phyloP scores from a whole-genome alignment of 2,888 invertebrate genomes.

The Atethmia centrago region DNA sequence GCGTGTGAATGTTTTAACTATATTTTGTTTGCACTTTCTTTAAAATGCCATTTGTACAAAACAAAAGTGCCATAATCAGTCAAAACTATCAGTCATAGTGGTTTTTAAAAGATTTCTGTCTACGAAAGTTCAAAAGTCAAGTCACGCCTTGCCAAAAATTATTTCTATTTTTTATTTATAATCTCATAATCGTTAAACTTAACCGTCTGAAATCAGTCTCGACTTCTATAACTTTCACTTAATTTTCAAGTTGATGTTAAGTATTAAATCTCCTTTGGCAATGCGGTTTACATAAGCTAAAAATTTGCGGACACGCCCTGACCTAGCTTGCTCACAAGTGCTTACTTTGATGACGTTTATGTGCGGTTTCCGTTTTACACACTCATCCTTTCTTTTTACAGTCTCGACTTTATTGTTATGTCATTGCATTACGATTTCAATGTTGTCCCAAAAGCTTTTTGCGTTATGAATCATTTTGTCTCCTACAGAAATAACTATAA shows the following conservation, averaged over 20 bases:
- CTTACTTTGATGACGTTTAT: conserved; percentile 17
- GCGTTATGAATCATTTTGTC: not conserved
- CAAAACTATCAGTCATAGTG: not conserved
- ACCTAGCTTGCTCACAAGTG: conserved; percentile 14
- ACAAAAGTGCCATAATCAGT: no score
- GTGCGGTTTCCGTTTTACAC: conserved; percentile 5
- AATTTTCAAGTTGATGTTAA: conserved; percentile 47
- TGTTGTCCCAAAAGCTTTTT: not conserved
- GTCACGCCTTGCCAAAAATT: conserved; percentile 7
- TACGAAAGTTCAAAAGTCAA: conserved; percentile 18
- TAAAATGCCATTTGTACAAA: conserved; percentile 19
- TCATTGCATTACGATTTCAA: not conserved
- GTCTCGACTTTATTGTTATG: not conserved
- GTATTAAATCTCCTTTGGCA: conserved; percentile 38
- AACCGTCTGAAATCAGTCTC: conserved; percentile 2
- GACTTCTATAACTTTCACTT: conserved; percentile 57
- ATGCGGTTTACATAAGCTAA: conserved; percentile 40
- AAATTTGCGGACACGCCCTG: conserved; percentile 36
- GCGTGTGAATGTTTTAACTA: conserved; percentile 35
- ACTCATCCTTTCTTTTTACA: not conserved
- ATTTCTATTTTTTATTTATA: conserved; percentile 22
- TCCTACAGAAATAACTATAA: not conserved
- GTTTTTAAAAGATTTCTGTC: not conserved
- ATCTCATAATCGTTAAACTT: conserved; percentile 25
- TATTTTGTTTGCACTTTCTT: conserved; percentile 52